These are phyloP conservation scores for Calyptomena viridis DNA, from an alignment of 2,113 vertebrate genomes.

Conservation along the genomic window DNA sequence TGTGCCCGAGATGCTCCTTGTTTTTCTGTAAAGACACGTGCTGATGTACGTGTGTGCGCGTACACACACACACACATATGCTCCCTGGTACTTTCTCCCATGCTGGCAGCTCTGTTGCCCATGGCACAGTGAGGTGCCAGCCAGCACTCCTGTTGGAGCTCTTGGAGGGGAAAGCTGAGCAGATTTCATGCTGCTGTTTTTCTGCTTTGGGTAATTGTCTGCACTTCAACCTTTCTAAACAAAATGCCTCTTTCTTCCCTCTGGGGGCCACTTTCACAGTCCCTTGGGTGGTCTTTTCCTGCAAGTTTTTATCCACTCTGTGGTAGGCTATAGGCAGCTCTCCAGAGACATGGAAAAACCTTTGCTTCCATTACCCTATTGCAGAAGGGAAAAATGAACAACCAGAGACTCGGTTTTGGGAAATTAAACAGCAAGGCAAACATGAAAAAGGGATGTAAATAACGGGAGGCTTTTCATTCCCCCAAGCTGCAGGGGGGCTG, in stretches of 20 bases:
- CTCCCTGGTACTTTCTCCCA: fast-evolving
- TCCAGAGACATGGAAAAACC: not conserved
- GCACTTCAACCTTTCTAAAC: conserved; percentile 38
- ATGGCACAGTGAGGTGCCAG: fast-evolving
- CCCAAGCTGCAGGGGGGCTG: not conserved
- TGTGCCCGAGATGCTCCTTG: fast-evolving
- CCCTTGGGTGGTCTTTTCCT: conserved; percentile 64
- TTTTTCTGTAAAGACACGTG: fast-evolving
- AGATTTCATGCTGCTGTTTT: not conserved
- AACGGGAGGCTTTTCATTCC: not conserved
- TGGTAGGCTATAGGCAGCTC: conserved; percentile 48
- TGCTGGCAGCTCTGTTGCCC: not conserved
- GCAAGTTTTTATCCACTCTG: conserved; percentile 43
- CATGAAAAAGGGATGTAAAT: not conserved
- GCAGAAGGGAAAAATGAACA: not conserved
- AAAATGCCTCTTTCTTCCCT: conserved; percentile 59
- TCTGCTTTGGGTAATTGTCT: conserved; percentile 40
- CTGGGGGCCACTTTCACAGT: conserved; percentile 58
- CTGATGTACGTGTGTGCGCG: not conserved
- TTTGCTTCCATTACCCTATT: not conserved
- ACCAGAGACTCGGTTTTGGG: not conserved
- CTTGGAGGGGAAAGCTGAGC: fast-evolving
- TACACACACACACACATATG: fast-evolving
- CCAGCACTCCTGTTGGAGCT: not conserved
- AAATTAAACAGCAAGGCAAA: not conserved